Percentiles rank a stretch among this genome's conserved stretches.
phyloP scores from a whole-genome alignment of 2,888 invertebrate species.

The Hemistola chrysoprasaria region DNA sequence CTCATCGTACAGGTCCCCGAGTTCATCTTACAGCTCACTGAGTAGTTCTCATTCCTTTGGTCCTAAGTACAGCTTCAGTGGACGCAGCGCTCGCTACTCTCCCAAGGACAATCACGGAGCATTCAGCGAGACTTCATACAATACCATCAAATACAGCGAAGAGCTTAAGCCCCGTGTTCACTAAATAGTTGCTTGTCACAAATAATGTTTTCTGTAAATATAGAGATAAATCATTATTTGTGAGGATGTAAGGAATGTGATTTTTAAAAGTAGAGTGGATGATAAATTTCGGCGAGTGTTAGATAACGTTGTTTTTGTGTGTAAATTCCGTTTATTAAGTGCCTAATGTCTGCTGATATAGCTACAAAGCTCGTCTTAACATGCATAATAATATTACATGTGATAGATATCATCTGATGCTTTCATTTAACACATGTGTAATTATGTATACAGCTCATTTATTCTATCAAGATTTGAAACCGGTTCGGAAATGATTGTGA shows the following conservation, averaged over 20 bases:
- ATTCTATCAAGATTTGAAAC: conserved; percentile 35
- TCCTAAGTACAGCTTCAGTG: conserved; percentile 61
- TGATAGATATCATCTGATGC: conserved; percentile 46
- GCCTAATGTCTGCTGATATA: conserved; percentile 30
- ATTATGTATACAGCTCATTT: conserved; percentile 48
- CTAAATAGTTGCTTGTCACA: conserved; percentile 38
- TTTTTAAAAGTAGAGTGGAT: conserved; percentile 4
- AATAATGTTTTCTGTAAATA: conserved; percentile 52
- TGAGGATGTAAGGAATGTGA: conserved; percentile 36
- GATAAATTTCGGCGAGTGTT: conserved; percentile 36
- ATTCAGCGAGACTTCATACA: conserved; percentile 68
- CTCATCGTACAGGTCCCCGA: conserved; percentile 57
- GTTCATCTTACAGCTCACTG: conserved; percentile 52
- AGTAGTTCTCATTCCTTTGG: conserved; percentile 58
- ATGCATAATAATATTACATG: conserved; percentile 33
- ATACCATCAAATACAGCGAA: conserved; percentile 78
- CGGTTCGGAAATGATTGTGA: conserved; percentile 28
- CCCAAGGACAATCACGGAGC: conserved; percentile 66
- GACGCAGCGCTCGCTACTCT: conserved; percentile 53
- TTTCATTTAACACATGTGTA: conserved; percentile 58
- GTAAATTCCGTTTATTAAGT: conserved; percentile 59
- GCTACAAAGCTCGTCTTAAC: conserved; percentile 39
- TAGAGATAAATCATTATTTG: conserved; percentile 36
- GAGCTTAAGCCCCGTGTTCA: conserved; percentile 66
- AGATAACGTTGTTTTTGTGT: conserved; percentile 27